Percentiles rank a stretch among this genome's conserved stretches.
Evolutionary conservation across 2,888 invertebrate species (phyloP).

Genomic region (Buathra laborator): DNA sequence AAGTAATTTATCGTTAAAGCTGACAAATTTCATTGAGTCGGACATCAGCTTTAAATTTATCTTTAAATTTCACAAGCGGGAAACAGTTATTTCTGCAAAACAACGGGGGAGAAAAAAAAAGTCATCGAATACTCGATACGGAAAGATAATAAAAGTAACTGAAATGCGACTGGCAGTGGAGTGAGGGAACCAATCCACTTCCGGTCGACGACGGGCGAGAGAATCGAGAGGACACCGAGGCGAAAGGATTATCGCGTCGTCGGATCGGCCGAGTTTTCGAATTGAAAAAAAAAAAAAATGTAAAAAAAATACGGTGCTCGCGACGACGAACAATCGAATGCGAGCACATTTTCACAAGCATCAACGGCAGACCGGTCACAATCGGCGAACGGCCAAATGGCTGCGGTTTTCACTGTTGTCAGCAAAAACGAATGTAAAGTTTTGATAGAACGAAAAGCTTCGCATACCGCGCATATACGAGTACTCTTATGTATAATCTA

Average conservation of each 20-base stretch:
- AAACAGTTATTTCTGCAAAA: background rate
- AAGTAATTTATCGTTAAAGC: background rate
- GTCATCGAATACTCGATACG: slow-evolving; percentile 7
- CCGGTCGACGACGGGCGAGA: slow-evolving; percentile 11
- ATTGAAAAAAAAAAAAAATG: slow-evolving; percentile 24
- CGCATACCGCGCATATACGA: background rate
- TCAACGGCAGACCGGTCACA: slow-evolving; percentile 15
- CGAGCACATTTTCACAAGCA: slow-evolving; percentile 23
- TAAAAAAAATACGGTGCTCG: slow-evolving; percentile 2
- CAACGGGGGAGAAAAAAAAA: background rate
- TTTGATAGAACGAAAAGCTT: slow-evolving; percentile 24
- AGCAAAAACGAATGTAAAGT: slow-evolving; percentile 34
- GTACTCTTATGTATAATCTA: background rate
- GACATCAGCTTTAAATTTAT: slow-evolving; percentile 11
- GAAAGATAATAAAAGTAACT: slow-evolving; percentile 13
- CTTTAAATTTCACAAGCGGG: background rate
- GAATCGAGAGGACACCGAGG: slow-evolving; percentile 34
- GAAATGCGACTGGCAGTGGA: background rate
- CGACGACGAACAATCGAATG: background rate
- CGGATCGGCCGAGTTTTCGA: slow-evolving; percentile 16
- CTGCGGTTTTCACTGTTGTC: slow-evolving; percentile 15
- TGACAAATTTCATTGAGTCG: background rate
- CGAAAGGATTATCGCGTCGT: slow-evolving; percentile 37
- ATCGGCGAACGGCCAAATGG: slow-evolving; percentile 26
- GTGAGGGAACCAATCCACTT: slow-evolving; percentile 41